These are phyloP conservation scores for Reinhardtius hippoglossoides DNA, from an alignment of 2,113 vertebrate species.

Conservation along the genomic window DNA sequence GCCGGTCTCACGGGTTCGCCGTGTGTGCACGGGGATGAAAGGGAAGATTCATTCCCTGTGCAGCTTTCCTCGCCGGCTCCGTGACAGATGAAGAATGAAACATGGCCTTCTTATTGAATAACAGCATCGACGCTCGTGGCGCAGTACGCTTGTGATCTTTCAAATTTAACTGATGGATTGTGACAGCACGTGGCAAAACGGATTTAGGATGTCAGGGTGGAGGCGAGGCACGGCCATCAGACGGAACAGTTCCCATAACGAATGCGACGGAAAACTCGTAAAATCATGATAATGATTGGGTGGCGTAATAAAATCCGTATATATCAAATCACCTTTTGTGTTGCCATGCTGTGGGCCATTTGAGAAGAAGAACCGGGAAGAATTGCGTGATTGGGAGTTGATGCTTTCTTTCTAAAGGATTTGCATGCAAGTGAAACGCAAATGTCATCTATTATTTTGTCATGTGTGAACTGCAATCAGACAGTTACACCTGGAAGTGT, in stretches of 20 bases:
- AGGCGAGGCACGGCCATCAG: slow-evolving; percentile 61
- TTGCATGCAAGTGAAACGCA: background rate
- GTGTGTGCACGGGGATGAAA: slow-evolving; percentile 9
- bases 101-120: slow-evolving; percentile 76
- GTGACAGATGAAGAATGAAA: slow-evolving; percentile 75
- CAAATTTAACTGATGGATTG: slow-evolving; percentile 82
- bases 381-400: slow-evolving; percentile 15
- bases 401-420: slow-evolving; percentile 14
- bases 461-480: slow-evolving; percentile 12
- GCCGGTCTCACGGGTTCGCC: background rate
- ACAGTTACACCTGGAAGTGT: slow-evolving; percentile 27
- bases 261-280: slow-evolving; percentile 72
- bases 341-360: slow-evolving; percentile 44
- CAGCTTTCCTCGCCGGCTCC: slow-evolving; percentile 20
- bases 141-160: slow-evolving; percentile 74
- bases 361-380: slow-evolving; percentile 8
- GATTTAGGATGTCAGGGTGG: slow-evolving; percentile 69
- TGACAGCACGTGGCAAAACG: slow-evolving; percentile 72
- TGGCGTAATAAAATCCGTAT: slow-evolving; percentile 80
- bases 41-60: slow-evolving; percentile 31
- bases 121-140: slow-evolving; percentile 71
- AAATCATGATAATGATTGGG: slow-evolving; percentile 80
- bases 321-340: slow-evolving; percentile 73
- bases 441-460: slow-evolving; percentile 21
- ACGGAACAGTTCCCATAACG: slow-evolving; percentile 69